Base-by-base conservation (phyloP, 1,140 invertebrate genomes). In the Rhyzopertha dominica region DNA sequence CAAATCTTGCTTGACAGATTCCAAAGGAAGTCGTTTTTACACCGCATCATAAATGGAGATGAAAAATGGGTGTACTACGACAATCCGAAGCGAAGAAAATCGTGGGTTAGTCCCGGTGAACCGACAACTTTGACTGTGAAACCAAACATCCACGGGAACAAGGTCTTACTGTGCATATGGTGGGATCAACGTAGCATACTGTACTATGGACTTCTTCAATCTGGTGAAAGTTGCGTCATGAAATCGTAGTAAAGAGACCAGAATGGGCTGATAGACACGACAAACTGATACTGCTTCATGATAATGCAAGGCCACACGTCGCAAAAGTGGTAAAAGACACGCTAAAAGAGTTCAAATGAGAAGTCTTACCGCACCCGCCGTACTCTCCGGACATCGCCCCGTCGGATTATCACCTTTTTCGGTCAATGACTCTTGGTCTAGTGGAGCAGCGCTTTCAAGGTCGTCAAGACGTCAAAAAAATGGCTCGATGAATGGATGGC, bases 381-480 rank as follows among this genome's bases (percentile, higher is more conserved):
- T 26, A 46, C 28, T 47, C 20, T 14, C 40, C 23, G 10, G 43
- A 46, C 20, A 8, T 47, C 9, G 24, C 23, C 25, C 41, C 37
- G n/a, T 44, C 43, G 9, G 40, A 46, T 46, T 46, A 46, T 25
- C 23, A 46, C 26, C 45, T 46, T 20, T 46, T 46, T 20, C 5
- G 43, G 17, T 46, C 23, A n/a, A n/a, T n/a, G n/a, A n/a, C n/a
- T n/a, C n/a, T n/a, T n/a, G n/a, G n/a, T n/a, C n/a, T n/a, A n/a
- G n/a, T n/a, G n/a, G n/a, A n/a, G n/a, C n/a, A n/a, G n/a, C n/a
- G n/a, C n/a, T n/a, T n/a, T n/a, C n/a, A n/a, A n/a, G n/a, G n/a
- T n/a, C n/a, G n/a, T n/a, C n/a, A n/a, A n/a, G n/a, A n/a, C n/a
- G n/a, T n/a, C n/a, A n/a, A n/a, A n/a, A n/a, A n/a, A n/a, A n/a